phyloP scores from a whole-genome alignment of 2,113 vertebrate species.

The Myodes glareolus region DNA sequence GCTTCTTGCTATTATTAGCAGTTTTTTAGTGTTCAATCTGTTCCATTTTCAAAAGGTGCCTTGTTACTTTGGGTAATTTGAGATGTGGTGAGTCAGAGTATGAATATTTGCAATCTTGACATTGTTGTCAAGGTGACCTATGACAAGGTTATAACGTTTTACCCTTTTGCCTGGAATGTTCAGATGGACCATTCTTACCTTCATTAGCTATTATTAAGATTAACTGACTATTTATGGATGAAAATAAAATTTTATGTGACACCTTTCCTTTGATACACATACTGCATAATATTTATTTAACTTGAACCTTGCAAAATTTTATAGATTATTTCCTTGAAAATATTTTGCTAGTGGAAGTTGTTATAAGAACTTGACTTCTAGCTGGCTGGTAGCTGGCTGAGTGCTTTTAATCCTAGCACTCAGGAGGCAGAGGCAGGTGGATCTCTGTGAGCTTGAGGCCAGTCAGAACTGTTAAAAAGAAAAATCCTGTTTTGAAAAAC shows the following conservation, averaged over 20 bases:
- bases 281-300: not conserved
- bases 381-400: not conserved
- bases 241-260: not conserved
- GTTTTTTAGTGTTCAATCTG: slow-evolving; percentile 10
- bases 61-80: slow-evolving; percentile 5
- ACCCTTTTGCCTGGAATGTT: not conserved
- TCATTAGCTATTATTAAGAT: not conserved
- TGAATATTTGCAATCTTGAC: slow-evolving; percentile 24
- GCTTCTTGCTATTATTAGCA: not conserved
- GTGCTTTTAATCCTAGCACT: not conserved
- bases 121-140: not conserved
- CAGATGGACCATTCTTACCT: not conserved
- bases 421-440: not conserved
- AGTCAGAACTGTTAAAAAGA: not conserved
- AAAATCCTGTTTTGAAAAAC: not conserved
- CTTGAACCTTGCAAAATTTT: not conserved
- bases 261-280: not conserved
- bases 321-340: not conserved
- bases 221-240: not conserved
- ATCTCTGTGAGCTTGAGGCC: not conserved
- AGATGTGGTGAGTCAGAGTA: not conserved
- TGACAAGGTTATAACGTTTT: not conserved
- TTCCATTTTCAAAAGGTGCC: not conserved
- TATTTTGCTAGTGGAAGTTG: not conserved
- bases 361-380: not conserved